phyloP scores from a whole-genome alignment of 2,113 vertebrate species.

The Hucho hucho region DNA sequence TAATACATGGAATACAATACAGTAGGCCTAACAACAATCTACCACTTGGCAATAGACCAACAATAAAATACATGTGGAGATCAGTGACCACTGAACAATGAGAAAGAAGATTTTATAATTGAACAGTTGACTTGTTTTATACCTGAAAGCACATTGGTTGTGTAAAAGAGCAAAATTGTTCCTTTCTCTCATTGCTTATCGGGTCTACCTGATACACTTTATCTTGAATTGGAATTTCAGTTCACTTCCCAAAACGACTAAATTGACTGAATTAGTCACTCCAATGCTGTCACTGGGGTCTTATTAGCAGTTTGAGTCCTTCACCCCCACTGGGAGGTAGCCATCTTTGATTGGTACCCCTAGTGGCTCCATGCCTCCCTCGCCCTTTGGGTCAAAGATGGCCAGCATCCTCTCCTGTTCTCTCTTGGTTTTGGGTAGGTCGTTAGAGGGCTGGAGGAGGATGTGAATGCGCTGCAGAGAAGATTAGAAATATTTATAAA shows the following conservation, averaged over 20 bases:
- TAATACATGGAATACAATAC: constrained; percentile 10
- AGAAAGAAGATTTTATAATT: not conserved
- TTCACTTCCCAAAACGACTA: not conserved
- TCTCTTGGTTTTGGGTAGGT: constrained; percentile 73
- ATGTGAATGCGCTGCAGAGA: constrained; percentile 60
- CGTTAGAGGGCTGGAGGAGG: constrained; percentile 65
- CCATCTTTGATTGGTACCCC: constrained; percentile 43
- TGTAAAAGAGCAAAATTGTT: not conserved
- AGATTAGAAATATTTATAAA: not conserved
- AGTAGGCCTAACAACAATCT: constrained; percentile 20
- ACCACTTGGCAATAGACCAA: constrained; percentile 18
- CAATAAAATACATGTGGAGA: constrained; percentile 46
- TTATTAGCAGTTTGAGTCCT: constrained; percentile 63
- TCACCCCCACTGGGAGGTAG: constrained; percentile 59
- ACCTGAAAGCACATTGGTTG: not conserved
- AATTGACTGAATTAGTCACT: not conserved
- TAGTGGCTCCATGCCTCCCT: constrained; percentile 10
- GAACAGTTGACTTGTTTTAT: not conserved
- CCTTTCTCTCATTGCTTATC: not conserved
- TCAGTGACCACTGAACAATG: constrained; percentile 3
- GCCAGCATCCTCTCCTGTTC: constrained; percentile 70
- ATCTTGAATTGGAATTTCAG: too few relatives aligned
- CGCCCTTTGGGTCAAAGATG: constrained; percentile 60
- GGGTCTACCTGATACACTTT: not conserved
- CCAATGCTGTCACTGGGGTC: not conserved